Evolutionary conservation across 2,888 invertebrate species (phyloP).

Genomic region (Pterostichus madidus): DNA sequence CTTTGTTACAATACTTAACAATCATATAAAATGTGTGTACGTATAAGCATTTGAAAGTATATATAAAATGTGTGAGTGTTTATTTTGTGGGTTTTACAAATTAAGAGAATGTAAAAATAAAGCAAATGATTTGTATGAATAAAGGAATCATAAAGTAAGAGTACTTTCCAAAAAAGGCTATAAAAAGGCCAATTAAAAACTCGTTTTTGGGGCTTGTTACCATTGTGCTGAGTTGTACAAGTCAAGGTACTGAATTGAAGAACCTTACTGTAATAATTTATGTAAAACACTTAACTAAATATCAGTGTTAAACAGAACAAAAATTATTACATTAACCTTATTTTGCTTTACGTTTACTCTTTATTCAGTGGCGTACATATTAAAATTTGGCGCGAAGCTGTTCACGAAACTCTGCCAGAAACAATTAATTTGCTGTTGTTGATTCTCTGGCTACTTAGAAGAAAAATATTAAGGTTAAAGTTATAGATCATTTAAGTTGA

Average conservation of each 20-base stretch:
- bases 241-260: constrained; percentile 8
- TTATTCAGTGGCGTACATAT: too few relatives aligned
- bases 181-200: constrained; percentile 48
- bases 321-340: constrained; percentile 58
- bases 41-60: too few relatives aligned
- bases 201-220: constrained; percentile 38
- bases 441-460: too few relatives aligned
- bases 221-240: constrained; percentile 24
- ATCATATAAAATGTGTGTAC: too few relatives aligned
- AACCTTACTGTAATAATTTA: constrained; percentile 19
- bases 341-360: constrained; percentile 5
- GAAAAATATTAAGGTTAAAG: too few relatives aligned
- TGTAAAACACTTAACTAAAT: constrained; percentile 37
- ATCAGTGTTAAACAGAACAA: constrained; percentile 1
- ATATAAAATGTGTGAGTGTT: neutral
- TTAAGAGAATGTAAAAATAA: neutral
- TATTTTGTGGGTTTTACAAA: neutral
- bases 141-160: constrained; percentile 9
- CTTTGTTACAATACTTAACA: constrained; percentile 1
- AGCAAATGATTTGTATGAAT: neutral
- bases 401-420: too few relatives aligned
- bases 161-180: constrained; percentile 25
- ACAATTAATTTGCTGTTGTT: too few relatives aligned
- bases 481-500: too few relatives aligned
- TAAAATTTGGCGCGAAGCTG: too few relatives aligned